Conservation (phyloP, 64 coral and sea anemone species). For the Acropora yongei region DNA sequence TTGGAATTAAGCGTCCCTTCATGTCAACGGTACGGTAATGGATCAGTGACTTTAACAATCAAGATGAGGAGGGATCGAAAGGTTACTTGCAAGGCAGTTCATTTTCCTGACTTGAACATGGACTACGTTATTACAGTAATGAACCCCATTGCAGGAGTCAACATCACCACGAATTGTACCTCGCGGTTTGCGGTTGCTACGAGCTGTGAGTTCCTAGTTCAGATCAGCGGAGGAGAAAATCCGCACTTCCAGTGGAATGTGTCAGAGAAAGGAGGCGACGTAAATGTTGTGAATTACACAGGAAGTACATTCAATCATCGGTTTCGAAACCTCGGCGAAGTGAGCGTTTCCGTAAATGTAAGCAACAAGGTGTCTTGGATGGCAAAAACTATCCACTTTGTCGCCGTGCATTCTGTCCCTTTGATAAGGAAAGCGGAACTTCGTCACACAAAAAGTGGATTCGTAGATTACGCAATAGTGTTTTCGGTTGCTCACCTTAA, state of each 20-base stretch:
- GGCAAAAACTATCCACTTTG: background rate
- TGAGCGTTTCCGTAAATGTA: constrained; percentile 3
- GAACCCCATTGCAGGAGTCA: background rate
- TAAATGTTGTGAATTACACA: background rate
- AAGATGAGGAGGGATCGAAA: background rate
- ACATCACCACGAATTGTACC: background rate
- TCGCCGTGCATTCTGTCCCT: background rate
- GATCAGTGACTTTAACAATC: background rate
- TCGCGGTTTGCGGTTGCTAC: background rate
- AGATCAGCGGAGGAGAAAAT: background rate
- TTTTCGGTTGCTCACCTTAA: background rate
- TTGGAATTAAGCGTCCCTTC: background rate
- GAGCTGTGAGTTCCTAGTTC: background rate
- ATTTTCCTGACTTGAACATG: constrained; percentile 24
- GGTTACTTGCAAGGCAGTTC: background rate
- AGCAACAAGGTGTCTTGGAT: constrained; percentile 12
- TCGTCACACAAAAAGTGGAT: background rate
- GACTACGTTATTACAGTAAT: background rate
- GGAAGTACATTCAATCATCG: background rate
- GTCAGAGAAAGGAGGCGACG: background rate
- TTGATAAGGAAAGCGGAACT: background rate
- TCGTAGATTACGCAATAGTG: constrained; percentile 8
- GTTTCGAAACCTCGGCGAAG: background rate
- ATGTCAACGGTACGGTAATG: background rate
- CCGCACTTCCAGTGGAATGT: background rate